Conservation (phyloP, 2,888 invertebrate species). For the Apoderus coryli region DNA sequence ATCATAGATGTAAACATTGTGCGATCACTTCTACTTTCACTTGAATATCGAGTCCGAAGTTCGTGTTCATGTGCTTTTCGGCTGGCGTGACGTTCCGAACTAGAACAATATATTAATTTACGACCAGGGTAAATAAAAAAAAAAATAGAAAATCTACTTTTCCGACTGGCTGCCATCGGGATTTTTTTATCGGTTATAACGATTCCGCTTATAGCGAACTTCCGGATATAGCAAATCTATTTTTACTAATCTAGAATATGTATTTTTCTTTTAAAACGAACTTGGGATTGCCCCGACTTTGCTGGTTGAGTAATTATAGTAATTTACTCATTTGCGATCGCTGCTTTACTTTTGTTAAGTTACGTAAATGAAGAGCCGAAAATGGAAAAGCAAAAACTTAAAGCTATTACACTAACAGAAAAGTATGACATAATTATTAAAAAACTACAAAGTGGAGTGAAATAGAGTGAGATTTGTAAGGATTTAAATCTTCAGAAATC, state of each 20-base stretch:
- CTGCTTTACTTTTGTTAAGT: slow-evolving; percentile 1
- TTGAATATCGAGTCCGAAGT: no score
- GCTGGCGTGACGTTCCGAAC: no score
- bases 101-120: no score
- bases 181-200: slow-evolving; percentile 1
- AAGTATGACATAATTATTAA: slow-evolving; percentile 2
- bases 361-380: slow-evolving; percentile 1
- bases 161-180: no score
- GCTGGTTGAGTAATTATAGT: not conserved
- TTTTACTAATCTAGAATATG: not conserved
- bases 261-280: not conserved
- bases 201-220: slow-evolving; percentile 3
- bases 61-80: no score
- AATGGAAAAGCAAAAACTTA: slow-evolving; percentile 3
- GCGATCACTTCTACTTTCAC: no score
- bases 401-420: slow-evolving; percentile 1
- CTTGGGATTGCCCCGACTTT: not conserved
- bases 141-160: no score
- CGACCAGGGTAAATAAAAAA: no score
- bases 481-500: slow-evolving; percentile 3
- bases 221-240: not conserved
- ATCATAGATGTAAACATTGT: no score
- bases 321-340: slow-evolving; percentile 2
- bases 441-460: slow-evolving; percentile 1
- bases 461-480: slow-evolving; percentile 3